Conservation (phyloP, 2,888 invertebrate species). For the Mythimna pallens region DNA sequence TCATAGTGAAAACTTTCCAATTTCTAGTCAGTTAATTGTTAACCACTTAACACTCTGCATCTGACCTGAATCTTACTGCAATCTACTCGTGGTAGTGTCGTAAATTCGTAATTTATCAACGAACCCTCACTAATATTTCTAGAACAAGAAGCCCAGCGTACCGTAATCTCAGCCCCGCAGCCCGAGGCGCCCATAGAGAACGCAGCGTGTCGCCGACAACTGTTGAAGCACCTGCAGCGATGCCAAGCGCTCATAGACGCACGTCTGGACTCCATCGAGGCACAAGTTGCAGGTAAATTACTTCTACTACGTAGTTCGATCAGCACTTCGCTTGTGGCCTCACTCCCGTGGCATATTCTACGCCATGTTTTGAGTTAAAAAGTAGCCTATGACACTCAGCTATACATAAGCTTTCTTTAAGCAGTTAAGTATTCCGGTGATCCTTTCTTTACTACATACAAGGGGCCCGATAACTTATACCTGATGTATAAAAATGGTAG, state of each 20-base stretch:
- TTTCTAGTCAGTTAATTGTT: no score
- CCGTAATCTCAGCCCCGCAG: slow-evolving; percentile 90
- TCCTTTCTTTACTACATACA: no score
- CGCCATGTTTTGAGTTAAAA: not conserved
- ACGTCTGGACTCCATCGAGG: slow-evolving; percentile 93
- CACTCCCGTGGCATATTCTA: not conserved
- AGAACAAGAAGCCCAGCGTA: slow-evolving; percentile 64
- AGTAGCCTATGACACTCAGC: no score
- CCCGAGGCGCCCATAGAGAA: slow-evolving; percentile 96
- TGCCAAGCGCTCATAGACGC: slow-evolving; percentile 94
- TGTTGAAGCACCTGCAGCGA: slow-evolving; percentile 94
- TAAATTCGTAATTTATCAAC: not conserved
- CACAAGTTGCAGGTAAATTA: slow-evolving; percentile 92
- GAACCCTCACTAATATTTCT: not conserved
- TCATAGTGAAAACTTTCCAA: not conserved
- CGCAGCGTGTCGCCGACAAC: slow-evolving; percentile 93
- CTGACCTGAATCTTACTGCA: no score
- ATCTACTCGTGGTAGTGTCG: not conserved
- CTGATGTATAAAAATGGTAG: no score
- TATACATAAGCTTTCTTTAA: no score
- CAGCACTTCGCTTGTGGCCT: not conserved
- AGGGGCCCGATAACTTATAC: no score
- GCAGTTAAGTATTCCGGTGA: no score
- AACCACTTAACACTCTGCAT: no score
- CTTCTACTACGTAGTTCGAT: not conserved